These are phyloP conservation scores for Tyrophagus putrescentiae DNA, from an alignment of 1,140 invertebrate species.

Conservation along the genomic window DNA sequence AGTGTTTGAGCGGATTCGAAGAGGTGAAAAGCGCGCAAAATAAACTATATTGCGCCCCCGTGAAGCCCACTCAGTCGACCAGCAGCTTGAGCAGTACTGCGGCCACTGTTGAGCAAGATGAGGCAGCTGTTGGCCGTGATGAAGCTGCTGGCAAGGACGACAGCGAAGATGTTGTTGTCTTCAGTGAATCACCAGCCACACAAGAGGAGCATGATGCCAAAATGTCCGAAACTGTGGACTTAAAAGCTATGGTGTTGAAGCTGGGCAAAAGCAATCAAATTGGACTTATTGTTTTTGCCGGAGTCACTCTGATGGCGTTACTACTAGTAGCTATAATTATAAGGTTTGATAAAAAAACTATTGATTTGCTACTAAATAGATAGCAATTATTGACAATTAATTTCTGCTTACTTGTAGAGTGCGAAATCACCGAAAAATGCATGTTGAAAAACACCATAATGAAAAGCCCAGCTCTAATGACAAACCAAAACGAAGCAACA, in stretches of 20 bases:
- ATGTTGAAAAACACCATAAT: neutral
- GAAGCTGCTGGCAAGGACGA: neutral
- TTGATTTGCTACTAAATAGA: no score
- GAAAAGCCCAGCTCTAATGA: neutral
- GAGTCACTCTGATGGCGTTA: neutral
- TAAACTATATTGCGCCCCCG: neutral
- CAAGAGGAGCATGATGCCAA: neutral
- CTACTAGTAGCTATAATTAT: constrained; percentile 1
- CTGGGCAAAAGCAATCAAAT: neutral
- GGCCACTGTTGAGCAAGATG: no score
- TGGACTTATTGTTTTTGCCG: neutral
- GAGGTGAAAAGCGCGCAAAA: neutral
- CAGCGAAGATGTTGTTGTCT: neutral
- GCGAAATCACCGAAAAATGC: neutral
- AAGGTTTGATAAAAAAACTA: no score
- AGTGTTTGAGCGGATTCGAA: neutral
- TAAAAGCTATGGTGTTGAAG: neutral
- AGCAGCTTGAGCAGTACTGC: neutral
- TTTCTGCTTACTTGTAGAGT: neutral
- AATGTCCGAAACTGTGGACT: neutral
- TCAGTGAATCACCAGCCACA: neutral
- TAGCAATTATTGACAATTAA: neutral
- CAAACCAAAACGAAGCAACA: no score
- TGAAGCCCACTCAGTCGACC: neutral
- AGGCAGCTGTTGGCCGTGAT: neutral